Evolutionary conservation across 2,888 invertebrate genomes (phyloP).

Genomic region (Drosophila aldrichi): DNA sequence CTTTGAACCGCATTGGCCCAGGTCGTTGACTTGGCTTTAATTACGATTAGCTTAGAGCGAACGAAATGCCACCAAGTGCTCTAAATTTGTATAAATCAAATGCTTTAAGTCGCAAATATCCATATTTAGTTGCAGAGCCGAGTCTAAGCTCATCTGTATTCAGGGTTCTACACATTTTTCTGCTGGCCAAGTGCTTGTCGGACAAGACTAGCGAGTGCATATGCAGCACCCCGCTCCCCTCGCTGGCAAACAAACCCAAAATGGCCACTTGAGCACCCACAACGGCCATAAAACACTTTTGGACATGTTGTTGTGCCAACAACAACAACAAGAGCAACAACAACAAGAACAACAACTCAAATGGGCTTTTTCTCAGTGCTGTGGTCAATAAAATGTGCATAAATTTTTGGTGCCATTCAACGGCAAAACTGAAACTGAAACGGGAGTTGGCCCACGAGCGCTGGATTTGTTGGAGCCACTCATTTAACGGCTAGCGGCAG

Average conservation of each 20-base stretch:
- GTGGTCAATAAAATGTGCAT: constrained; percentile 80
- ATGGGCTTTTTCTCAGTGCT: constrained; percentile 60
- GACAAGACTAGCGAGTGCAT: constrained; percentile 64
- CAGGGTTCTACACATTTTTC: constrained; percentile 53
- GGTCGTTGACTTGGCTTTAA: constrained; percentile 65
- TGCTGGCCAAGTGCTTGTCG: constrained; percentile 71
- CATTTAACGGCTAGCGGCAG: constrained; percentile 54
- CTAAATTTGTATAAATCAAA: constrained; percentile 61
- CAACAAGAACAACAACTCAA: constrained; percentile 36
- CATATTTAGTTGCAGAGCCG: constrained; percentile 45
- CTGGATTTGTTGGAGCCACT: constrained; percentile 33
- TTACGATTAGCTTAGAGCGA: constrained; percentile 41
- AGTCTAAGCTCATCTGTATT: constrained; percentile 73
- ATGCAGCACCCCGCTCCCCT: constrained; percentile 21
- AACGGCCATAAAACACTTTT: constrained; percentile 80
- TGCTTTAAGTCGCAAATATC: constrained; percentile 40
- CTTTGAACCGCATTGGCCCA: constrained; percentile 68
- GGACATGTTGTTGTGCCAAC: constrained; percentile 76
- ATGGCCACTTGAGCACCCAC: constrained; percentile 79
- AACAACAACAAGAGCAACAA: constrained; percentile 61
- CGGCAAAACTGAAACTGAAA: constrained; percentile 46
- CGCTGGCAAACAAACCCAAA: constrained; percentile 44
- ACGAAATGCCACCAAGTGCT: constrained; percentile 23
- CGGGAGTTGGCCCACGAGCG: constrained; percentile 21
- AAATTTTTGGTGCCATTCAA: constrained; percentile 65